Evolutionary conservation across 2,113 vertebrate genomes (phyloP).

Genomic region (Trinectes maculatus): DNA sequence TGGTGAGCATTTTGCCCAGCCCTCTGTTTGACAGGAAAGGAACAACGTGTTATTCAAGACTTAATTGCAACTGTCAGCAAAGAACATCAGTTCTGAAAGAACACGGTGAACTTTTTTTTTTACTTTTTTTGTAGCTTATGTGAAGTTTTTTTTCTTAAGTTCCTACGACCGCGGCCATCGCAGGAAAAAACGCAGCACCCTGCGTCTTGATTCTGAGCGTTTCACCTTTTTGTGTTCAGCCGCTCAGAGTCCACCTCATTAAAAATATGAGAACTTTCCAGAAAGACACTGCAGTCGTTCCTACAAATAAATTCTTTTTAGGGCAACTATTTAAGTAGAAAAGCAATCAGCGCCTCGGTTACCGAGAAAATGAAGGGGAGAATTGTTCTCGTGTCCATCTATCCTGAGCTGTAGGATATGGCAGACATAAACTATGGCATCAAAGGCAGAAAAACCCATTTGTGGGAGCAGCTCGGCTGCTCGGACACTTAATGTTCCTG

Average conservation of each 20-base stretch:
- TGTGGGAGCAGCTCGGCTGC: not conserved
- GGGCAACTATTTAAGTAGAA: not conserved
- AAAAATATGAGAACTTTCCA: not conserved
- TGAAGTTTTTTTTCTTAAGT: not conserved
- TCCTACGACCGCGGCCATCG: not conserved
- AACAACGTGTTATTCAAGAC: conserved; percentile 93
- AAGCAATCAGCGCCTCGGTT: not conserved
- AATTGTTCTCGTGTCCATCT: not conserved
- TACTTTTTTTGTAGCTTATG: not conserved
- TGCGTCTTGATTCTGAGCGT: not conserved
- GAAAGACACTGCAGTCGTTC: not conserved
- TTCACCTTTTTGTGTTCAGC: not conserved
- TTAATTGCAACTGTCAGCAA: conserved; percentile 94
- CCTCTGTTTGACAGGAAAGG: conserved; percentile 83
- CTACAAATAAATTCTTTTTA: not conserved
- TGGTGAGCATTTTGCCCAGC: conserved; percentile 84
- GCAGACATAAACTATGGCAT: not conserved
- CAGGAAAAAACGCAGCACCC: not conserved
- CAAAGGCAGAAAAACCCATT: not conserved
- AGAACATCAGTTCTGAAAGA: conserved; percentile 89
- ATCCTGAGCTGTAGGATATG: not conserved
- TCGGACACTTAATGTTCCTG: not conserved
- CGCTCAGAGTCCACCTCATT: not conserved
- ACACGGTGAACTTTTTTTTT: conserved; percentile 44
- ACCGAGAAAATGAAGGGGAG: not conserved